These are phyloP conservation scores for Benitochromis conjunctus DNA, from an alignment of 2,113 vertebrate species.

Conservation along the genomic window DNA sequence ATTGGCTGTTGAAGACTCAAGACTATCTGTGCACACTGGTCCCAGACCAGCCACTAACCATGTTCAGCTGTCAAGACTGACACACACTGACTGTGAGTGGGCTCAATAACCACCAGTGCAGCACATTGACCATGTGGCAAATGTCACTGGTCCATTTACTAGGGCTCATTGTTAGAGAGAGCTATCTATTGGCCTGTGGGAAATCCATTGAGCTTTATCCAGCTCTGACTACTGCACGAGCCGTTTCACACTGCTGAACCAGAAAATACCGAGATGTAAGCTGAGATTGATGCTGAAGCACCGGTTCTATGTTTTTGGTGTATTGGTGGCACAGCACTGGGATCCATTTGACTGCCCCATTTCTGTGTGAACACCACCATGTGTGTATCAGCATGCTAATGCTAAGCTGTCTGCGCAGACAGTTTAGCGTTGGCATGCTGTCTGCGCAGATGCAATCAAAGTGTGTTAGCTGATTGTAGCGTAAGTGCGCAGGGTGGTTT, in stretches of 20 bases:
- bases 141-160: slow-evolving; percentile 54
- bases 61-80: slow-evolving; percentile 13
- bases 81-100: slow-evolving; percentile 8
- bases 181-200: slow-evolving; percentile 54
- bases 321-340: slow-evolving; percentile 1
- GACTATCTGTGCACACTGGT: slow-evolving; percentile 1
- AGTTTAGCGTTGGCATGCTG: neutral
- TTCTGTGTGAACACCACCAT: neutral
- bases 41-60: neutral
- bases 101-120: slow-evolving; percentile 35
- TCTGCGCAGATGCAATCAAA: neutral
- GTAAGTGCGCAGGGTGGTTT: neutral
- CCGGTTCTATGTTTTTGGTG: slow-evolving; percentile 2
- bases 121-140: slow-evolving; percentile 52
- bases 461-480: neutral
- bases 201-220: slow-evolving; percentile 64
- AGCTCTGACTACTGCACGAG: slow-evolving; percentile 9
- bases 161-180: slow-evolving; percentile 39
- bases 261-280: slow-evolving; percentile 41
- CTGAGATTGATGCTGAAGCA: neutral
- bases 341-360: neutral
- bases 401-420: neutral
- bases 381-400: no score
- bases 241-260: slow-evolving; percentile 70
- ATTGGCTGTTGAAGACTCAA: neutral